A percentile compares a stretch with the other conserved stretches of the same genome.
Conservation (phyloP, 2,888 invertebrate species). For the Carpatolechia fugitivella region DNA sequence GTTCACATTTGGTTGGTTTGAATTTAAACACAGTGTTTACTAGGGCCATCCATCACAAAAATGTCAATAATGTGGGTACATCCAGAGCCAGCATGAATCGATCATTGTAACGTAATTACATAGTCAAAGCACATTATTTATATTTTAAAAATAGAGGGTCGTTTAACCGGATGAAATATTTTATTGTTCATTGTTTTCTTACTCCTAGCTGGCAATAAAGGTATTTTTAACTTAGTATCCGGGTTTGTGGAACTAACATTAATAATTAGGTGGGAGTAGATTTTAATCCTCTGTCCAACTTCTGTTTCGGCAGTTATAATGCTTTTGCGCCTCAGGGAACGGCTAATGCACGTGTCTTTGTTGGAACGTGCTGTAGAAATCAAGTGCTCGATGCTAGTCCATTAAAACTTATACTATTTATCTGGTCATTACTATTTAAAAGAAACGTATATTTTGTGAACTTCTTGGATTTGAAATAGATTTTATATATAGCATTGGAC, state of each 20-base stretch:
- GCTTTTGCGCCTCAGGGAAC: slow-evolving; percentile 51
- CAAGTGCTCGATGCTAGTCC: not conserved
- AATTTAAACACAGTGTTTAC: slow-evolving; percentile 46
- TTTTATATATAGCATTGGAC: too few species aligned
- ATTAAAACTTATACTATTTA: not conserved
- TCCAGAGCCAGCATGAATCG: slow-evolving; percentile 49
- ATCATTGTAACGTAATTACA: slow-evolving; percentile 66
- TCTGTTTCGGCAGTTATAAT: slow-evolving; percentile 65
- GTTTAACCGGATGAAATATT: too few species aligned
- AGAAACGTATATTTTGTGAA: too few species aligned
- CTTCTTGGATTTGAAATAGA: too few species aligned
- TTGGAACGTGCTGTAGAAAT: not conserved
- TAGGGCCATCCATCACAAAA: slow-evolving; percentile 61
- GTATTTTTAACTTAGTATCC: too few species aligned
- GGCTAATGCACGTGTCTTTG: slow-evolving; percentile 49
- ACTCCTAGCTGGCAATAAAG: too few species aligned
- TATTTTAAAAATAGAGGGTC: not conserved
- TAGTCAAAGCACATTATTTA: slow-evolving; percentile 16
- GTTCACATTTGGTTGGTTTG: slow-evolving; percentile 13
- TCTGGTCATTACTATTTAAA: not conserved
- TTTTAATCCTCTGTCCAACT: slow-evolving; percentile 60
- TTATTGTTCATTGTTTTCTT: too few species aligned
- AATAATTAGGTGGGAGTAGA: slow-evolving; percentile 40
- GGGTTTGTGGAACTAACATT: not conserved
- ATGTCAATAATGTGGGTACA: slow-evolving; percentile 53